Evolutionary conservation across 2,113 vertebrate genomes (phyloP), one percentile per base, ranked within the genome.

Genomic region (Chlamydotis undulata): DNA sequence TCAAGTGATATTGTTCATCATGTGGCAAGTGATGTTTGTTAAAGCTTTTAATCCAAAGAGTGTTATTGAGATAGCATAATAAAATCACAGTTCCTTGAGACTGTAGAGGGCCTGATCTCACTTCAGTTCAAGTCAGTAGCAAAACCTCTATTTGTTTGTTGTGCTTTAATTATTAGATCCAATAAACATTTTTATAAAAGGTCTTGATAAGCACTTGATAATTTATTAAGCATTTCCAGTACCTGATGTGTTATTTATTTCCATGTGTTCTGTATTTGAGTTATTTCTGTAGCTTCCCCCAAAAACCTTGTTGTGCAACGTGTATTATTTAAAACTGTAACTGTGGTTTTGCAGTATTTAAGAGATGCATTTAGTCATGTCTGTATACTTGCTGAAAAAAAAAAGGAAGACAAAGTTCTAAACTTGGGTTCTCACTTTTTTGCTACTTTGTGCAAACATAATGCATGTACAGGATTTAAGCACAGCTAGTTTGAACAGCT

Each of bases 401-500:
- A 83, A 39, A 67, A 67, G 53, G 43, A 95, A 88, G 83, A 83
- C 33, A 11, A 75, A 87, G 49, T 83, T 89, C 69, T 89, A 56
- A 88, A 75, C 21, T 19, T 55, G 68, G 26, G 23, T 74, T 79
- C 65, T 93, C 41, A 63, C 19, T 84, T 83, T 63, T 63, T 74
- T 90, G 56, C 61, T 83, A 29, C 68, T 83, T 68, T 71, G 60
- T 80, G 41, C 57, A 88, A 79, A 86, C 7, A 7, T 49, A 93
- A 70, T 75, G 76, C 79, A 87, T 91, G 90, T 78, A 31, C 65
- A 73, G 75, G 60, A 95, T 75, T 57, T 75, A 91, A 90, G 90
- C 61, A 83, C 79, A 87, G 69, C 45, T 90, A 52, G 50, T 83
- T 76, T 82, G 61, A 93, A 90, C 57, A 86, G 28, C 87, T 94